phyloP scores from a whole-genome alignment of 2,797 vertebrate species.

The Delichon dasypus region DNA sequence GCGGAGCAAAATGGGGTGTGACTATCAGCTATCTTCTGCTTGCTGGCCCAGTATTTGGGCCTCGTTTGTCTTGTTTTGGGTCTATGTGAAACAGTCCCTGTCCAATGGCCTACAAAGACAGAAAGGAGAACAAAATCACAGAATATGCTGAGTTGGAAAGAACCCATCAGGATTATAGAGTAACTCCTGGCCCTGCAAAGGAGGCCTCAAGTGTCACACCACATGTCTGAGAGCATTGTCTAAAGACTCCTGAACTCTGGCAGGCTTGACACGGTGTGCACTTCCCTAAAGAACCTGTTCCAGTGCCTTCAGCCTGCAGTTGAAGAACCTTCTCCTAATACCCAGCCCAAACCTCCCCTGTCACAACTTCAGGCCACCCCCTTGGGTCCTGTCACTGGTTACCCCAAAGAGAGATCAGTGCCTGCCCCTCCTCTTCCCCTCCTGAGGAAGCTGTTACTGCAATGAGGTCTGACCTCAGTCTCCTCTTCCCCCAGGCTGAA shows the following conservation, averaged over 20 bases:
- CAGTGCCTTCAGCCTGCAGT: neutral
- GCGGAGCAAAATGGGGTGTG: neutral
- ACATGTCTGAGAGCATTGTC: neutral
- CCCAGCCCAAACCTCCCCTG: neutral
- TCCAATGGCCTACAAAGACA: neutral
- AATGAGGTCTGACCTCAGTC: neutral
- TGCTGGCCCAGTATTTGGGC: neutral
- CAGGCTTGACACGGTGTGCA: neutral
- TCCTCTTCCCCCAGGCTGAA: neutral
- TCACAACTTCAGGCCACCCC: neutral
- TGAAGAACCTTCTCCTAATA: neutral
- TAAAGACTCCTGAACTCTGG: neutral
- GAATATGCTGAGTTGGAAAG: neutral
- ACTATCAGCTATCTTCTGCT: neutral
- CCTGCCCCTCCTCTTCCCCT: accelerated
- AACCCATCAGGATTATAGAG: accelerated
- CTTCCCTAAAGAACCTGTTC: neutral
- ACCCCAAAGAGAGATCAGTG: neutral
- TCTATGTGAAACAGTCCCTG: neutral
- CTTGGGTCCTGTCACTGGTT: too few relatives aligned
- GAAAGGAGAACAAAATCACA: neutral
- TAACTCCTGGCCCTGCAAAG: neutral
- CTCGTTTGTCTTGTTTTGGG: neutral
- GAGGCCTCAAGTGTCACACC: neutral
- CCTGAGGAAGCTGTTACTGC: neutral